These are phyloP conservation scores for Bos taurus DNA, from an alignment of 2,113 vertebrate genomes.

Conservation along the genomic window ARS-UCD2.0 NC_037334.1:44612501-44613000, in stretches of 20 bases:
- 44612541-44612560: not conserved
- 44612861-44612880: not conserved
- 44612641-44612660: not conserved
- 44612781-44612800: not conserved
- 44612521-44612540: constrained; percentile 23
- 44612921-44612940: too few species aligned
- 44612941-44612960: too few species aligned
- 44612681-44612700: not conserved
- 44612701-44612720: not conserved
- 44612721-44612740: not conserved
- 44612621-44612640: not conserved
- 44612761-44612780: not conserved
- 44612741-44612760: not conserved
- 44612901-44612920: not conserved
- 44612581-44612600: not conserved
- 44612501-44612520: constrained; percentile 7
- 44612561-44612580: not conserved
- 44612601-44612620: not conserved
- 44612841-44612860: not conserved
- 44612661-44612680: not conserved
- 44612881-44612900: not conserved
- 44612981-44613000: too few species aligned
- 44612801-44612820: not conserved
- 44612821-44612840: not conserved
- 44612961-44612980: too few species aligned